Evolutionary conservation across 2,113 vertebrate genomes (phyloP), one percentile per base, ranked within the genome.

Genomic region (Sterrhoptilus dennistouni): DNA sequence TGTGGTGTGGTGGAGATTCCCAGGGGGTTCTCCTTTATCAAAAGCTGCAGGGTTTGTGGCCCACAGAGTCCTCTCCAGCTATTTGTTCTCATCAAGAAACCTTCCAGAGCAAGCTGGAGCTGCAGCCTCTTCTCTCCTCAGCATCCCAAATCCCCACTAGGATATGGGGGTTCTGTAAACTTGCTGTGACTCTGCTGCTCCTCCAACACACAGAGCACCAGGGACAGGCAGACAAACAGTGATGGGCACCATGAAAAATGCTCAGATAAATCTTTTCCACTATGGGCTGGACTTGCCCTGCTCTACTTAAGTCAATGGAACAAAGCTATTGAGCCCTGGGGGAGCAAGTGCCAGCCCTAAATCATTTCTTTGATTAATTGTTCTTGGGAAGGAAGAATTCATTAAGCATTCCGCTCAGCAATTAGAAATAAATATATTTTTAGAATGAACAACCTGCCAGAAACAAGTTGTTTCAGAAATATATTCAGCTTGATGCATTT

Each of bases 341-440:
- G 95, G 76, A 95, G 56, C 76, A 96, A 87, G 72, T 71, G 88
- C 86, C 88, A 90, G 76, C 61, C 88, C 76, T 90, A 92, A 94
- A 96, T 95, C 59, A 96, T 87, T 81, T 66, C 49, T 96, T 90
- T 96, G 96, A 96, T 97, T 96, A 96, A 96, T 95, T 96, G 93
- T 96, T 96, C 92, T 87, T 92, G 85, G 90, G 90, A 95, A 95
- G 76, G 88, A 90, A 96, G 90, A 95, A 92, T 95, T 94, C 92
- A 96, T 96, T 97, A 96, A 94, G 88, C 68, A 97, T 96, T 96
- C 95, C 0, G 4, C 80, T 96, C 95, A 90, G 93, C 95, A 93
- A 96, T 96, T 92, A 96, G 83, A 97, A 96, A 96, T 96, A 96
- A 96, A 94, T 93, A 92, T 93, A 95, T 96, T 96, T 96, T 97